Evolutionary conservation across 2,797 vertebrate genomes (phyloP).

Genomic region (Mycteria americana): DNA sequence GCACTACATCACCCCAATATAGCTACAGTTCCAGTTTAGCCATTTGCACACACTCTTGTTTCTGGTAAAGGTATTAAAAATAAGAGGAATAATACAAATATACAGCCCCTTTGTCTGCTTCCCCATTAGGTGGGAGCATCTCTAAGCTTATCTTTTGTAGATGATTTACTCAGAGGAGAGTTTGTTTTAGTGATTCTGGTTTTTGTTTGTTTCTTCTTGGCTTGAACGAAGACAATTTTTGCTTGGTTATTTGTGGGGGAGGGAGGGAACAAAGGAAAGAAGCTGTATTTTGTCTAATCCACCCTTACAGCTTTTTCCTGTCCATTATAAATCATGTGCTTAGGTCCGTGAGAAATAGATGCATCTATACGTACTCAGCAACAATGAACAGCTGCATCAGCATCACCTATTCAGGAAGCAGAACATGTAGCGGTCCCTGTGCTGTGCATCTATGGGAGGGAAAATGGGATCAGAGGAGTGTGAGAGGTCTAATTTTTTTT

Average conservation of each 20-base stretch:
- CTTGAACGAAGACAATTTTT: not conserved
- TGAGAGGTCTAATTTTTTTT: not conserved
- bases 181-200: slow-evolving; percentile 19
- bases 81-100: slow-evolving; percentile 35
- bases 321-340: not conserved
- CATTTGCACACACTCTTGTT: slow-evolving; percentile 38
- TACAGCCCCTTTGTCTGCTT: slow-evolving; percentile 1
- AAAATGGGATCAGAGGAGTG: not conserved
- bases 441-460: not conserved
- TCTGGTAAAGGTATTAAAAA: slow-evolving; percentile 47
- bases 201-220: not conserved
- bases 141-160: slow-evolving; percentile 13
- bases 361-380: not conserved
- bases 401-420: not conserved
- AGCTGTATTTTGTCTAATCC: not conserved
- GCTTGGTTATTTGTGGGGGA: not conserved
- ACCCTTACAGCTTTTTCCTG: slow-evolving; percentile 2
- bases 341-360: slow-evolving; percentile 1
- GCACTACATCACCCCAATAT: not conserved
- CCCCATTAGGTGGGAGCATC: not conserved
- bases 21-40: not conserved
- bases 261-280: not conserved
- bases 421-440: not conserved
- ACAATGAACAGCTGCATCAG: not conserved
- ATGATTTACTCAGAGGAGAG: not conserved